Conservation (phyloP, 2,113 vertebrate genomes). For the Neofelis nebulosa region DNA sequence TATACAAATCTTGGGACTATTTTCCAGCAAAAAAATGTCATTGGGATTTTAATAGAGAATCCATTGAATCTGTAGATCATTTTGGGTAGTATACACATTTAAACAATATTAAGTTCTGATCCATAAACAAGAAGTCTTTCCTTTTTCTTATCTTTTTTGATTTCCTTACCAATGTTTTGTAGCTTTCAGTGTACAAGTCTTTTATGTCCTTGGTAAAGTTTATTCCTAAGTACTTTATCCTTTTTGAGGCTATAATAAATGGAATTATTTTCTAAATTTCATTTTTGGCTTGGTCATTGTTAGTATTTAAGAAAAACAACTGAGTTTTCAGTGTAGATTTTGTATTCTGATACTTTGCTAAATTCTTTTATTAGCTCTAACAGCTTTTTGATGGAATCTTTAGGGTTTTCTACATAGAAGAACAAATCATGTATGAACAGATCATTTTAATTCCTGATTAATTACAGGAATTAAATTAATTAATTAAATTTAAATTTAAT, state of each 20-base stretch:
- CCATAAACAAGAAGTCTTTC: background rate
- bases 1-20: background rate
- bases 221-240: background rate
- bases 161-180: background rate
- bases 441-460: background rate
- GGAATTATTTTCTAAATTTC: background rate
- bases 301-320: background rate
- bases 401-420: background rate
- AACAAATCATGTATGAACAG: background rate
- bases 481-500: too few relatives aligned
- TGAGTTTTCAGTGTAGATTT: background rate
- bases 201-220: background rate
- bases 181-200: background rate
- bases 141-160: background rate
- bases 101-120: background rate
- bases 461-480: too few relatives aligned
- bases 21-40: background rate
- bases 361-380: background rate
- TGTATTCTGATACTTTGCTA: background rate
- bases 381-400: background rate
- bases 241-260: background rate
- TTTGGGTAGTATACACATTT: background rate
- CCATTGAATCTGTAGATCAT: background rate
- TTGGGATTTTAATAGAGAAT: background rate
- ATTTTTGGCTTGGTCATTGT: background rate